Conservation (phyloP, 2,797 vertebrate species). For the Clarias pachynema region DNA sequence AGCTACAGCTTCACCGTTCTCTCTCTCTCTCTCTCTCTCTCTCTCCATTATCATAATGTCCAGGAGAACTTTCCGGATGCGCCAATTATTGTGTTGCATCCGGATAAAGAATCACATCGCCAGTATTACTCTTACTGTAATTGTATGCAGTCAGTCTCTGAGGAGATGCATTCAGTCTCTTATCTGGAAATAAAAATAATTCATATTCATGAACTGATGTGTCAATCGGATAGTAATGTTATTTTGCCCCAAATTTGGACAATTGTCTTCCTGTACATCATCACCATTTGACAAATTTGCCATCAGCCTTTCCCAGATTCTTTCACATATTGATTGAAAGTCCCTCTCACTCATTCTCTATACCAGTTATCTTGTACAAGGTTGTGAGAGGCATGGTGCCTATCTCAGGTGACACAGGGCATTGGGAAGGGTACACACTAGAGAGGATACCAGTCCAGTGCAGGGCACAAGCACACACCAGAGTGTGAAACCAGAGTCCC, state of each 20-base stretch:
- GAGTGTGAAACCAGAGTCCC: no score
- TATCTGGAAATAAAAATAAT: background rate
- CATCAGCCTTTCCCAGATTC: background rate
- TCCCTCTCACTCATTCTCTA: no score
- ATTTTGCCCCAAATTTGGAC: background rate
- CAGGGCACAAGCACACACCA: no score
- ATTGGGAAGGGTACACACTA: no score
- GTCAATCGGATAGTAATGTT: background rate
- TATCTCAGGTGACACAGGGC: no score
- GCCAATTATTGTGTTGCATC: background rate
- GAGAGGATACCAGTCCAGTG: no score
- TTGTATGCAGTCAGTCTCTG: background rate
- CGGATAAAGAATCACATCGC: background rate
- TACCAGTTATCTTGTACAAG: no score
- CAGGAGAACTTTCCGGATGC: background rate
- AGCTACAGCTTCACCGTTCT: background rate
- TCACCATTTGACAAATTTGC: background rate
- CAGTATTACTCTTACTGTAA: background rate
- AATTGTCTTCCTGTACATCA: background rate
- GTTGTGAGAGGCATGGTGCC: no score
- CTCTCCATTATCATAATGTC: background rate
- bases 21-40: background rate
- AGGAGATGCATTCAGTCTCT: background rate
- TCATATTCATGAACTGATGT: background rate
- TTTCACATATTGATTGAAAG: background rate